Conservation (phyloP, 2,888 invertebrate species). For the Metopia argyrocephala region DNA sequence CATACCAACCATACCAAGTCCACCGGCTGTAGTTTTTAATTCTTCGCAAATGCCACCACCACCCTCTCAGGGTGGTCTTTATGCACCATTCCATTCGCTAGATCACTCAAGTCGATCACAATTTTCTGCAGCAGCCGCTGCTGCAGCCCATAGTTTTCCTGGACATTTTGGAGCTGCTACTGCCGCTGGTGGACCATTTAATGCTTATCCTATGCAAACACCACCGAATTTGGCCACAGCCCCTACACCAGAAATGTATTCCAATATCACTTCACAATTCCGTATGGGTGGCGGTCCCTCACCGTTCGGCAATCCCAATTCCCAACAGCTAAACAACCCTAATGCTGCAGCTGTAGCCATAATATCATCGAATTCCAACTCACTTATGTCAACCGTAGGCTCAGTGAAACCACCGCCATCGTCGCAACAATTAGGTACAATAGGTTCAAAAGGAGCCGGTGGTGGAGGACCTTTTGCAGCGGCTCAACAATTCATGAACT, state of each 20-base stretch:
- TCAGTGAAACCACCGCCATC: conserved; percentile 88
- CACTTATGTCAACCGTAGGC: conserved; percentile 92
- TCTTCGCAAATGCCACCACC: conserved; percentile 85
- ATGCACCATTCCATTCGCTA: conserved; percentile 88
- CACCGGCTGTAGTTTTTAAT: conserved; percentile 87
- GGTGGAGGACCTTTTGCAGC: conserved; percentile 72
- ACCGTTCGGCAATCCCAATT: conserved; percentile 79
- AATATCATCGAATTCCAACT: conserved; percentile 92
- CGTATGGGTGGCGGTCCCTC: conserved; percentile 83
- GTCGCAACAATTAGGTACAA: conserved; percentile 89
- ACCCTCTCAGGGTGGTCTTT: conserved; percentile 85
- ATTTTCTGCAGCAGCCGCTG: conserved; percentile 86
- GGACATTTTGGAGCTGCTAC: conserved; percentile 82
- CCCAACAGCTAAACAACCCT: conserved; percentile 88
- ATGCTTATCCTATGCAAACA: conserved; percentile 82
- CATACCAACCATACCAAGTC: conserved; percentile 91
- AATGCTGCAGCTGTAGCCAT: conserved; percentile 86
- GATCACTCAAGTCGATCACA: conserved; percentile 86
- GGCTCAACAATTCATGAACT: conserved; percentile 78
- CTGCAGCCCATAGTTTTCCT: conserved; percentile 73
- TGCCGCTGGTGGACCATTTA: conserved; percentile 83
- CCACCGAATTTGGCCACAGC: conserved; percentile 79
- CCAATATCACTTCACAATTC: conserved; percentile 82
- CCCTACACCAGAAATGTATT: conserved; percentile 85
- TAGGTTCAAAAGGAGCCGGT: conserved; percentile 80